Evolutionary conservation across 2,113 vertebrate genomes (phyloP), one percentile per base, ranked within the genome.

Genomic region (Oncorhynchus gorbuscha): DNA sequence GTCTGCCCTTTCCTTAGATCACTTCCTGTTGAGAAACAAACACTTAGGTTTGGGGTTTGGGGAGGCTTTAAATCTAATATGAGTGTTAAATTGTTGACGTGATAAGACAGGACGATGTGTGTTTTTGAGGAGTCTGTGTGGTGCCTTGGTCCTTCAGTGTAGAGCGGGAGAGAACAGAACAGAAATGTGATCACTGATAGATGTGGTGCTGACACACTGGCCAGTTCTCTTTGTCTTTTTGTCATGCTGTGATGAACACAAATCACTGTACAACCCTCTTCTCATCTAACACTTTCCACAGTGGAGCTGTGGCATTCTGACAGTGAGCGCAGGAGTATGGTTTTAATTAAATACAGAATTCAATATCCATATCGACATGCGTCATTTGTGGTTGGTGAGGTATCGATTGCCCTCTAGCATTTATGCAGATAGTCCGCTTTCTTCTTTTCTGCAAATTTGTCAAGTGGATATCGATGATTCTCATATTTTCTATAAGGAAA

Each of bases 271-370:
- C 84, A 16, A 20, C 77, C 22, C 65, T 61, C 72, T 28, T 72
- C 71, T 64, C 71, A 6, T 65, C 81, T 72, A 71, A 22, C 22
- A 77, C 69, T 77, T 70, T 79, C 86, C 58, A 70, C 81, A 18
- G 70, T 45, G 55, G 7, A 4, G 59, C 67, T 66, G 9, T 32
- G 14, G 81, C 71, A 55, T 65, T 81, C 86, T 89, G 89, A 85
- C 85, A 73, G 83, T 79, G 69, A 73, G 81, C 55, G 76, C 77
- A 22, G 81, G 35, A 24, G 81, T 88, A 73, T 88, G 90, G 75
- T 88, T 92, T 92, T 92, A 92, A 92, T 92, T 92, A 93, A 91
- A 92, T 89, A 77, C 76, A 81, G 88, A 92, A 91, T 91, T 85
- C 91, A 91, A 91, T 92, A 91, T 85, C 82, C 92, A 89, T 90